Base-by-base conservation (phyloP, 2,888 invertebrate genomes). In the Diaphora mendica region DNA sequence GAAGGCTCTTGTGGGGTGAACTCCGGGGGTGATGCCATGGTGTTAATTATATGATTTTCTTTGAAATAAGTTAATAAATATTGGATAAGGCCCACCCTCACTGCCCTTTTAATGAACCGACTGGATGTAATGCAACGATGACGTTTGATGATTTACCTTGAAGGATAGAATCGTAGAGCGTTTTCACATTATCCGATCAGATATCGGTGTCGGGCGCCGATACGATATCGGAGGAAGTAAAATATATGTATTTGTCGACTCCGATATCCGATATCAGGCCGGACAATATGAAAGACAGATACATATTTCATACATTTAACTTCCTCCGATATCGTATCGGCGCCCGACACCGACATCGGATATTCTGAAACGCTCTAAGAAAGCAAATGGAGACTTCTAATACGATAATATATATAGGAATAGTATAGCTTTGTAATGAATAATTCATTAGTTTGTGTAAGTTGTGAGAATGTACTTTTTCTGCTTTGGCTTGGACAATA, bases 41-140 rank as follows among this genome's bases (percentile, higher is more conserved):
- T 93, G 95, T 94, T 95, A 95, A 95, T 95, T 95, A 95, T 94
- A 92, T 94, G 92, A 95, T 94, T 95, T 95, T 95, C 95, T 95
- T 95, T 94, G 95, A 95, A 94, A 95, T 95, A 95, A 95, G 92
- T 94, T 94, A 94, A 95, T 95, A 95, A 95, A 95, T 95, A 95
- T 95, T 95, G 94, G 91, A 95, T 95, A 94, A 94, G 94, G 89
- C 89, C 88, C 91, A 86, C 92, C 93, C 92, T 88, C 87, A 79
- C 87, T 85, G 87, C 87, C 90, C 91, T 89, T 91, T 89, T 92
- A 90, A 90, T 89, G 90, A 91, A 91, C 89, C 87, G 87, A 82
- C 89, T 87, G 86, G 77, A 77, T 81, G 76, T 82, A 79, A 51
- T 83, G 85, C 79, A 81, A 75, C 74, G 72, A 83, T 83, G 71